These are phyloP conservation scores for Thermophis baileyi DNA, from an alignment of 2,113 vertebrate genomes.

Conservation along the genomic window DNA sequence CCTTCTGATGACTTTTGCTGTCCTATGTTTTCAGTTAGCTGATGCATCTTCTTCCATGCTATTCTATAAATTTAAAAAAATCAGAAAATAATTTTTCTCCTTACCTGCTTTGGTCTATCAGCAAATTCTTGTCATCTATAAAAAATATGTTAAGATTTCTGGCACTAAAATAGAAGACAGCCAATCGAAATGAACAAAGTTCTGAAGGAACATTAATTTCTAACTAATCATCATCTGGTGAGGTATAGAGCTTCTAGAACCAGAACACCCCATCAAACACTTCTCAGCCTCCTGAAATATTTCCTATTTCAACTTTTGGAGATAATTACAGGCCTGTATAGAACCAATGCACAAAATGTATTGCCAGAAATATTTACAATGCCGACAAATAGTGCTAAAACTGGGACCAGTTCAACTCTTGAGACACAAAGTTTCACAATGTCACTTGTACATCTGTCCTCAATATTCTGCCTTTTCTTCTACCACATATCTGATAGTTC, in stretches of 20 bases:
- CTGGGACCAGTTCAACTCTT: not conserved
- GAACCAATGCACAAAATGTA: not conserved
- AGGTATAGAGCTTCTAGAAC: not conserved
- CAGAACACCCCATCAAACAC: not conserved
- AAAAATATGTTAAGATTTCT: slow-evolving; percentile 32
- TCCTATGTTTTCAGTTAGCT: slow-evolving; percentile 56
- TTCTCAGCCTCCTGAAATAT: not conserved
- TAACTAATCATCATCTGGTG: not conserved
- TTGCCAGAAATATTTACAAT: not conserved
- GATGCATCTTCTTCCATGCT: slow-evolving; percentile 43
- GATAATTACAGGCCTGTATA: not conserved
- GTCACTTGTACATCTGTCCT: not conserved
- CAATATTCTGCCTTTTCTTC: not conserved
- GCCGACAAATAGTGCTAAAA: not conserved
- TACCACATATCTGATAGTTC: not conserved
- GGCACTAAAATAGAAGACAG: not conserved
- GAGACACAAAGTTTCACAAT: not conserved
- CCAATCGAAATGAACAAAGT: not conserved
- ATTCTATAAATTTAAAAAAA: slow-evolving; percentile 9
- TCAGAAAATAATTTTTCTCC: slow-evolving; percentile 14
- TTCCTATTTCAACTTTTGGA: not conserved
- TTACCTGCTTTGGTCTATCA: slow-evolving; percentile 20
- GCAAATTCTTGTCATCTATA: not conserved
- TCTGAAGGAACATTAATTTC: slow-evolving; percentile 9
- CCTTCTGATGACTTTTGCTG: slow-evolving; percentile 56